Conservation (phyloP, 2,888 invertebrate genomes). For the Scaptodrosophila latifasciaeformis region DNA sequence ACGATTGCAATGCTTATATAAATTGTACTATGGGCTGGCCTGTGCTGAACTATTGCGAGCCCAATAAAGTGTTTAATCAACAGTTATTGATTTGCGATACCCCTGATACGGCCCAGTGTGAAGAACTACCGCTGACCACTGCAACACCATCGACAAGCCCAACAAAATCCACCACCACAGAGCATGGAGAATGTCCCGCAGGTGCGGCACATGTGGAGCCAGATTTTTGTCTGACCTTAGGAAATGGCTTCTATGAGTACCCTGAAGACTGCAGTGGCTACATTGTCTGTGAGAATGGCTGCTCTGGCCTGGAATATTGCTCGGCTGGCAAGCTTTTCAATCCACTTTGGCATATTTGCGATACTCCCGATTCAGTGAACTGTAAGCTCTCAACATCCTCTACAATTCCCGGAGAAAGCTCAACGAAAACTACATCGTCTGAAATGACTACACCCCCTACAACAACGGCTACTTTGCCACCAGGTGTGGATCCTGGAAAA, state of each 20-base stretch:
- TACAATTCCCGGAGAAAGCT: neutral
- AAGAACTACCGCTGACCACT: constrained; percentile 30
- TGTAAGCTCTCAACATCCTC: constrained; percentile 39
- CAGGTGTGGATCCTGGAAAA: constrained; percentile 30
- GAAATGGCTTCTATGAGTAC: constrained; percentile 49
- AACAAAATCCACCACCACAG: too few species aligned
- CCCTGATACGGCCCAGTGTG: constrained; percentile 51
- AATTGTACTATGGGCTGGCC: constrained; percentile 53
- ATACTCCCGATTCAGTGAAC: constrained; percentile 41
- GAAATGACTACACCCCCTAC: constrained; percentile 6
- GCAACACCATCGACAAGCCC: constrained; percentile 3
- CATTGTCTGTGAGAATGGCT: constrained; percentile 41
- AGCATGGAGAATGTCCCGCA: constrained; percentile 31
- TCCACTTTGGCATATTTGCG: constrained; percentile 48
- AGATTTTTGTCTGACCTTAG: constrained; percentile 32
- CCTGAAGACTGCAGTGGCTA: constrained; percentile 52
- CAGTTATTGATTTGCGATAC: constrained; percentile 53
- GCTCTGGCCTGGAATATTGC: constrained; percentile 47
- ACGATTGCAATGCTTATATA: constrained; percentile 59
- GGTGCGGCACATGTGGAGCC: constrained; percentile 26
- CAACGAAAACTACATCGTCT: neutral
- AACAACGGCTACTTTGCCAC: constrained; percentile 35
- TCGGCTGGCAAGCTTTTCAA: constrained; percentile 49
- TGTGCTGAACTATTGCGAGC: constrained; percentile 45
- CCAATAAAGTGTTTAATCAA: constrained; percentile 50